phyloP scores from a whole-genome alignment of 2,797 vertebrate species.

The Parauchenoglanis punctatus region DNA sequence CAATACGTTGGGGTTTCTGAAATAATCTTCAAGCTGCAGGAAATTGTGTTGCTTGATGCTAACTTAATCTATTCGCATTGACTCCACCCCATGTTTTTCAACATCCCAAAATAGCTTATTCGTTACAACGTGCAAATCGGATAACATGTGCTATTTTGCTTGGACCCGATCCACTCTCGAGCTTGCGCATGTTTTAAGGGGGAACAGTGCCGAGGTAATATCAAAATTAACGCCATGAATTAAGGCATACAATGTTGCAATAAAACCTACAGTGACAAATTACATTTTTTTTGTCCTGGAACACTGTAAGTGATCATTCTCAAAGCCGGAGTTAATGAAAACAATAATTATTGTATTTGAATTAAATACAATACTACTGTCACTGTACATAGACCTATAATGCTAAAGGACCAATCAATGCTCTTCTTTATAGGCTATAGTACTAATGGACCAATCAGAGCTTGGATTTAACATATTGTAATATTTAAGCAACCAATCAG shows the following conservation, averaged over 20 bases:
- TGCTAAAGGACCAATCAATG: not conserved
- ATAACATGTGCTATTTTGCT: not conserved
- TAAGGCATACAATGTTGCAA: not conserved
- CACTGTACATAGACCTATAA: not conserved
- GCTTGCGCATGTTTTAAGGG: not conserved
- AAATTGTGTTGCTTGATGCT: not conserved
- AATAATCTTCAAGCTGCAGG: not conserved
- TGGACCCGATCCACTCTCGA: not conserved
- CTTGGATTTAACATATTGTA: not conserved
- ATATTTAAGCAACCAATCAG: not conserved
- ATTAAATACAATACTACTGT: not conserved
- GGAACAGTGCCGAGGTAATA: too few species aligned
- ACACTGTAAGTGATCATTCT: not conserved
- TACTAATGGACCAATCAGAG: not conserved
- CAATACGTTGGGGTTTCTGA: not conserved
- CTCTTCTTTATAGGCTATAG: not conserved
- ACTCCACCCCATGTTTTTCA: not conserved
- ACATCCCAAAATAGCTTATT: not conserved
- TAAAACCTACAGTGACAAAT: not conserved
- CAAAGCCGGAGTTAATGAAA: not conserved
- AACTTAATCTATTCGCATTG: not conserved
- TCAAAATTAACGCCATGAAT: not conserved
- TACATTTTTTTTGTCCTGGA: not conserved
- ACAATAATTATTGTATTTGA: not conserved
- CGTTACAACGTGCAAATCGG: not conserved